These are phyloP conservation scores for Hesperia comma DNA, from an alignment of 2,888 invertebrate species.

Conservation along the genomic window DNA sequence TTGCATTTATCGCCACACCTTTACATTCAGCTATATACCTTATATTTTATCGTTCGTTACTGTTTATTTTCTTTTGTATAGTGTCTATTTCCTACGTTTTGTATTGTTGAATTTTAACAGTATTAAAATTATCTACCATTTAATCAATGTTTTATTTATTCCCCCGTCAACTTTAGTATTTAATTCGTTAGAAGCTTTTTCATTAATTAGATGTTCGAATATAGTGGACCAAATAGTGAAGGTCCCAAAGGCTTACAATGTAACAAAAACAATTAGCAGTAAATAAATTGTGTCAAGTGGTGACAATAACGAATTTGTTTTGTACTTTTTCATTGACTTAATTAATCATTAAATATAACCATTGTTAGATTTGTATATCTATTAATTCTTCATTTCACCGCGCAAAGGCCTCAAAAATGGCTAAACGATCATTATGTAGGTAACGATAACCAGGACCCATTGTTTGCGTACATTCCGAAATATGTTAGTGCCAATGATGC, in stretches of 20 bases:
- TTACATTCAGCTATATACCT: slow-evolving; percentile 40
- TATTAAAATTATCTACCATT: slow-evolving; percentile 73
- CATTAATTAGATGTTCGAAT: slow-evolving; percentile 17
- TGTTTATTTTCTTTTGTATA: slow-evolving; percentile 68
- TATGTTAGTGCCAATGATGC: too few relatives aligned
- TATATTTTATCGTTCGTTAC: slow-evolving; percentile 54
- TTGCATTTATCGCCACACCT: slow-evolving; percentile 51
- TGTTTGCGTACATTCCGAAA: too few relatives aligned
- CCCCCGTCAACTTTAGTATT: slow-evolving; percentile 28
- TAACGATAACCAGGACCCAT: too few relatives aligned
- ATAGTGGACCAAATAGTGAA: not conserved
- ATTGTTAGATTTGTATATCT: too few relatives aligned
- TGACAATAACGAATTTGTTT: too few relatives aligned
- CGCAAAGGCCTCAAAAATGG: too few relatives aligned
- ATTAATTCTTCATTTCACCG: too few relatives aligned
- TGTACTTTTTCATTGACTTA: too few relatives aligned
- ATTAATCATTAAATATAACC: too few relatives aligned
- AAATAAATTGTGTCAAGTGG: not conserved
- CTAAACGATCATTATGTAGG: too few relatives aligned
- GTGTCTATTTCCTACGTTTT: slow-evolving; percentile 70
- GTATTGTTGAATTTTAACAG: slow-evolving; percentile 83
- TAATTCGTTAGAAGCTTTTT: slow-evolving; percentile 4
- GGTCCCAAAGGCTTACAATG: not conserved
- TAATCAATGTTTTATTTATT: slow-evolving; percentile 41
- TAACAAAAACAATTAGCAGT: not conserved